Percentiles rank a stretch among this genome's conserved stretches.
phyloP scores from a whole-genome alignment of 2,797 vertebrate species.

The Leptodactylus fallax region DNA sequence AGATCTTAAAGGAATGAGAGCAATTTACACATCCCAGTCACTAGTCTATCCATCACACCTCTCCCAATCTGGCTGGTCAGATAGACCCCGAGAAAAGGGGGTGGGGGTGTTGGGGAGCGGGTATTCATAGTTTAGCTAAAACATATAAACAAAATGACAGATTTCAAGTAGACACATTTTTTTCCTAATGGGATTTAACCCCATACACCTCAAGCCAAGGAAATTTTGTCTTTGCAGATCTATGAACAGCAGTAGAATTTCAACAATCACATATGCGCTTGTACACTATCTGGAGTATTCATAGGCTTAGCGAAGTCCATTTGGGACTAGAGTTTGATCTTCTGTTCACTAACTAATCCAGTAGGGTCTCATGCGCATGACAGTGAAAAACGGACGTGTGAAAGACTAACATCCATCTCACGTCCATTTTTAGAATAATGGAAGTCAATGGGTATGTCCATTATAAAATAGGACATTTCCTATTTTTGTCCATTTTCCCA shows the following conservation, averaged over 20 bases:
- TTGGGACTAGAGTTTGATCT: too few relatives aligned
- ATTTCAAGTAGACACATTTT: constrained; percentile 46
- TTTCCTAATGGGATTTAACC: constrained; percentile 26
- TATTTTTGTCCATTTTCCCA: too few relatives aligned
- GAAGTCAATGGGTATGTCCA: too few relatives aligned
- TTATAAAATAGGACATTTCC: too few relatives aligned
- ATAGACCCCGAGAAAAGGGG: background rate
- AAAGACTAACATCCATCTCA: too few relatives aligned
- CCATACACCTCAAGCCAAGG: constrained; percentile 5
- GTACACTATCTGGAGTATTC: background rate
- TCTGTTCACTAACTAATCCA: too few relatives aligned
- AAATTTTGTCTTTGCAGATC: constrained; percentile 2
- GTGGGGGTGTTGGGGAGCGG: background rate
- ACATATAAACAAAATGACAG: constrained; percentile 48
- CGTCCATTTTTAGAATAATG: too few relatives aligned
- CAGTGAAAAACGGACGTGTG: too few relatives aligned
- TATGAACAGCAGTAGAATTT: background rate
- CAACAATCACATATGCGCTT: background rate
- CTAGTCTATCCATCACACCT: constrained; percentile 51
- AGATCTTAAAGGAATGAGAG: constrained; percentile 6
- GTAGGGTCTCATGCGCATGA: too few relatives aligned
- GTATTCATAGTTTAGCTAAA: constrained; percentile 21
- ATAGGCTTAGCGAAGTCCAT: background rate
- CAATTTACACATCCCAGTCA: constrained; percentile 36
- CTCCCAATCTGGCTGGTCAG: constrained; percentile 6